Conservation (phyloP, 2,888 invertebrate genomes). For the Sarcophaga subvicina region DNA sequence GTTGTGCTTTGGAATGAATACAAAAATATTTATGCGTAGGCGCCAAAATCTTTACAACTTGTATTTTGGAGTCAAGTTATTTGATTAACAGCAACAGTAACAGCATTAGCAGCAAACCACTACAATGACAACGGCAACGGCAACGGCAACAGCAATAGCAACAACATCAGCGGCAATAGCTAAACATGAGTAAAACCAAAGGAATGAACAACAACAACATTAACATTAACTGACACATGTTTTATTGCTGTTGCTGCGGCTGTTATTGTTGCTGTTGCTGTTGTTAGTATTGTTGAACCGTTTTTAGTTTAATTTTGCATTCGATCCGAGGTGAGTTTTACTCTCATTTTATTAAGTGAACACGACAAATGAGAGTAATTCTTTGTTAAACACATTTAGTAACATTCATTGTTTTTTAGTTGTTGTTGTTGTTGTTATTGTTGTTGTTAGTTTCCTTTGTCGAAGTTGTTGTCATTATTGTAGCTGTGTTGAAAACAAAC, state of each 20-base stretch:
- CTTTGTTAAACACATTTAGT: constrained; percentile 45
- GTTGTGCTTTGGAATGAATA: no score
- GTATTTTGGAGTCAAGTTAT: constrained; percentile 68
- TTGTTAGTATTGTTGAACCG: constrained; percentile 1
- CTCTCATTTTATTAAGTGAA: constrained; percentile 64
- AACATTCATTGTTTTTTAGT: constrained; percentile 46
- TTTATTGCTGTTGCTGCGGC: constrained; percentile 37
- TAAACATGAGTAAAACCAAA: constrained; percentile 34
- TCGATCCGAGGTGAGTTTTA: constrained; percentile 48
- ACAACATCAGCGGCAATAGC: constrained; percentile 16
- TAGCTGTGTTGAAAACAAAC: constrained; percentile 59
- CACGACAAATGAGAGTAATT: constrained; percentile 62
- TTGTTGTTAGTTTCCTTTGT: no score
- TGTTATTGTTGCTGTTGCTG: constrained; percentile 26
- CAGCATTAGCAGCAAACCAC: constrained; percentile 28
- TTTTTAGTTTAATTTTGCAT: constrained; percentile 12
- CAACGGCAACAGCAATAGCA: not conserved
- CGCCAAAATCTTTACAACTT: constrained; percentile 72
- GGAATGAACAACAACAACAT: constrained; percentile 36
- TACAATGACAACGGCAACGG: constrained; percentile 30
- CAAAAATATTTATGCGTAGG: constrained; percentile 70
- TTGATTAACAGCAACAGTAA: constrained; percentile 63
- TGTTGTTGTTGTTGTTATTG: constrained; percentile 1
- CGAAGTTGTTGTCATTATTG: no score
- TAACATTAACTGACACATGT: constrained; percentile 66